Percentiles rank a stretch among this genome's conserved stretches.
Conservation (phyloP, 2,797 vertebrate genomes). For the Amniataba percoides region DNA sequence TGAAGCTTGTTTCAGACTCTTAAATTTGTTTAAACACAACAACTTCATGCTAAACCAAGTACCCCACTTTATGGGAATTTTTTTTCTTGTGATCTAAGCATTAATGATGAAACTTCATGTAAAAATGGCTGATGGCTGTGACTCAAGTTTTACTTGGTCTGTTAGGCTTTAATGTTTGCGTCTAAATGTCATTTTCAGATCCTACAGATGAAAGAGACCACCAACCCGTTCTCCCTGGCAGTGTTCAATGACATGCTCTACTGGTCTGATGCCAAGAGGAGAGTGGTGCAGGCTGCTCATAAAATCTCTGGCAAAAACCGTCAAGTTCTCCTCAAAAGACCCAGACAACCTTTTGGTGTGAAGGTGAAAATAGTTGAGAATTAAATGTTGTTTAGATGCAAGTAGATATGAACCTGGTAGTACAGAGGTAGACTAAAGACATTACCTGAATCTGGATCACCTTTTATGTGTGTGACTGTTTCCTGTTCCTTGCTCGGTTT, state of each 20-base stretch:
- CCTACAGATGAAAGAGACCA: constrained; percentile 87
- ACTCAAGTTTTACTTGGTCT: no score
- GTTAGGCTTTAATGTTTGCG: background rate
- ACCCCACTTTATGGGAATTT: background rate
- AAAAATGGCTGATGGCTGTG: no score
- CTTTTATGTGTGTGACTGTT: background rate
- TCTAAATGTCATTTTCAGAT: constrained; percentile 79
- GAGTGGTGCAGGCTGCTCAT: constrained; percentile 86
- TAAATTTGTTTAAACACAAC: background rate
- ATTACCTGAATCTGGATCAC: background rate
- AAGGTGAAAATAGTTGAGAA: constrained; percentile 81
- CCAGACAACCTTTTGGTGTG: constrained; percentile 87
- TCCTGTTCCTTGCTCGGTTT: constrained; percentile 1
- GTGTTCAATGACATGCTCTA: constrained; percentile 91
- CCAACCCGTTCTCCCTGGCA: constrained; percentile 88
- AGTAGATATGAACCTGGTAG: background rate
- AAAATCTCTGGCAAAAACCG: constrained; percentile 89
- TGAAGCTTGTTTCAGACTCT: background rate
- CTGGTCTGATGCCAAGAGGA: constrained; percentile 90
- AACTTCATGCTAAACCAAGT: background rate
- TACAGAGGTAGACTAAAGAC: background rate
- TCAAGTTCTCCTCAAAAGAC: constrained; percentile 87
- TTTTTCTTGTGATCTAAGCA: background rate
- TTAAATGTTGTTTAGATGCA: background rate
- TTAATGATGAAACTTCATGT: background rate